A percentile compares a stretch with the other conserved stretches of the same genome.
Evolutionary conservation across 2,797 vertebrate genomes (phyloP).

Genomic region (Premnoplex brunnescens): DNA sequence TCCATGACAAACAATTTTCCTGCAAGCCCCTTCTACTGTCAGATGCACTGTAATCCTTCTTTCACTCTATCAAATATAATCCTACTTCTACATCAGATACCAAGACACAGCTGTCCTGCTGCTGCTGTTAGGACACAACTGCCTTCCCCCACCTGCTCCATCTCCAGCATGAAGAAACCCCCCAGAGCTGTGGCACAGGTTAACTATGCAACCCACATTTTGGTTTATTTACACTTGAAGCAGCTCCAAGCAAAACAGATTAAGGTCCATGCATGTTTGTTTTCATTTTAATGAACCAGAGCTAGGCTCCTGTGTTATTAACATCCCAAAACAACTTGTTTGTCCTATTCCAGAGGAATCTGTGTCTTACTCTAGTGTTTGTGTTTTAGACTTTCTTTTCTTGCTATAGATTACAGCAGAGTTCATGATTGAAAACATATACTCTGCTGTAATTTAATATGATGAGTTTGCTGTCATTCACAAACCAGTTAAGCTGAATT

Average conservation of each 20-base stretch:
- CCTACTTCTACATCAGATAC: constrained; percentile 28
- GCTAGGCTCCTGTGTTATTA: background rate
- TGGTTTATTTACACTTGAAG: background rate
- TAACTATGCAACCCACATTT: background rate
- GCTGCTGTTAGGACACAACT: background rate
- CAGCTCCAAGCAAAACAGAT: background rate
- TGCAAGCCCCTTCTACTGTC: constrained; percentile 30
- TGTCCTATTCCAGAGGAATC: background rate
- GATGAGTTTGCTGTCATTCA: constrained; percentile 2
- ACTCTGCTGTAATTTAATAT: background rate
- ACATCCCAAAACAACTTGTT: background rate
- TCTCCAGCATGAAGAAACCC: background rate
- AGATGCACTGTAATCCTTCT: constrained; percentile 59
- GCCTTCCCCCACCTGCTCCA: background rate
- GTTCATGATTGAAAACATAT: background rate
- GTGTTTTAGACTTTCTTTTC: background rate
- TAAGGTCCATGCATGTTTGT: background rate
- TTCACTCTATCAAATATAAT: constrained; percentile 56
- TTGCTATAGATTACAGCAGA: background rate
- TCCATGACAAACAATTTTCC: constrained; percentile 50
- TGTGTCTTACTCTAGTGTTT: background rate
- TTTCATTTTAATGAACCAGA: background rate
- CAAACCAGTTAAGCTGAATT: constrained; percentile 14
- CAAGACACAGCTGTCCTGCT: constrained; percentile 23
- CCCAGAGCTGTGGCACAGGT: background rate